Evolutionary conservation across 2,113 vertebrate species (phyloP), one percentile per base, ranked within the genome.

Genomic region (Xyliphius kryptos): DNA sequence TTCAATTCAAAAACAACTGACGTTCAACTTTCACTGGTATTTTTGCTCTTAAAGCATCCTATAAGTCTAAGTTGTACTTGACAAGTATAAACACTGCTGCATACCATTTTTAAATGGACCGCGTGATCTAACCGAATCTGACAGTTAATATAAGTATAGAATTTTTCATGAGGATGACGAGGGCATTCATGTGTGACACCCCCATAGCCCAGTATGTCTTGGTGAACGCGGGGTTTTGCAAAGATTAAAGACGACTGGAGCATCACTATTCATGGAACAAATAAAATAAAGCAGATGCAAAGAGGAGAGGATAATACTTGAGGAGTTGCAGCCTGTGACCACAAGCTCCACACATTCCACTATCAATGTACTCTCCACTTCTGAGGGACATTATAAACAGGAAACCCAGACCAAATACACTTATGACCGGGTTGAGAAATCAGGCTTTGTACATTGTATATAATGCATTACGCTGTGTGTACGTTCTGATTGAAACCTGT

Each of bases 381-480:
- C 56, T 67, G 43, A 66, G 70, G 47, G 5, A 67, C 51, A 63
- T 70, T 66, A 67, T 80, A 82, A 81, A 82, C 79, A 82, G 77
- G 77, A 83, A 78, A 74, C 64, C 7, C n/a, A 56, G 70, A 56
- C 56, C 71, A 69, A 76, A 81, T 67, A 71, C 74, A 71, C 76
- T 74, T 76, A 60, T 71, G 67, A 66, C 65, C 73, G 71, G 54
- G 62, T 74, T 67, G 53, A 66, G 67, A 74, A 81, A 73, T 59
- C 46, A 57, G 46, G 20, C 38, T n/a, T 41, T 55, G 51, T 11
- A 11, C 38, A 22, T 16, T 14, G 19, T 60, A 17, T 32, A 52
- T 12, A 37, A 20, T 37, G 43, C 54, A 20, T 51, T 46, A 49
- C 53, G 62, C 5, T 56, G 60, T 50, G 43, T 37, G 66, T 71